These are phyloP conservation scores for Eptatretus burgeri DNA, from an alignment of 2,113 vertebrate species.

Conservation along the genomic window DNA sequence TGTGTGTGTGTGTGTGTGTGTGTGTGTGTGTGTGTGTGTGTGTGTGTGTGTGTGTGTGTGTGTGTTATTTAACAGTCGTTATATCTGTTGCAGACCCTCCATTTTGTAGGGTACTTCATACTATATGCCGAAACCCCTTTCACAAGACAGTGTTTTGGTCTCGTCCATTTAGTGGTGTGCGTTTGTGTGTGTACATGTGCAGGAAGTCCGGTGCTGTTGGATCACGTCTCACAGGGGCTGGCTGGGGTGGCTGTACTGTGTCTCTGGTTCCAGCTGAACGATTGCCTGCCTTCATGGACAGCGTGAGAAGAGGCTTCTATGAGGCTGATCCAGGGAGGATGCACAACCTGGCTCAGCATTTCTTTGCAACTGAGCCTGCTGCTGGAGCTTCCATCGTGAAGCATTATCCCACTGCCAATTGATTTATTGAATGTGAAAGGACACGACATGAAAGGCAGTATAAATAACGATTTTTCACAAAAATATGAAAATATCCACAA, in stretches of 20 bases:
- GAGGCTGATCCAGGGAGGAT: slow-evolving; percentile 15
- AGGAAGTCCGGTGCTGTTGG: slow-evolving; percentile 59
- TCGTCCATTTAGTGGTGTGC: slow-evolving; percentile 8
- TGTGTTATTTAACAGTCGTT: too few relatives aligned
- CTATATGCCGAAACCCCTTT: too few relatives aligned
- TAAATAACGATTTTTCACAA: too few relatives aligned
- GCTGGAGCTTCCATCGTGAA: slow-evolving; percentile 28
- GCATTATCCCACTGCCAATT: too few relatives aligned
- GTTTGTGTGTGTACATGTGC: slow-evolving; percentile 12
- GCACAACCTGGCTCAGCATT: slow-evolving; percentile 22
- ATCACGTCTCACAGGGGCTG: slow-evolving; percentile 72
- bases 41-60: too few relatives aligned
- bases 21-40: too few relatives aligned
- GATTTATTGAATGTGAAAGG: too few relatives aligned
- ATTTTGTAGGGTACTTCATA: too few relatives aligned
- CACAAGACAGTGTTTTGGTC: background rate
- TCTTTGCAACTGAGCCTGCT: slow-evolving; percentile 69
- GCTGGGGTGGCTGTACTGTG: slow-evolving; percentile 84
- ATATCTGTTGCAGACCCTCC: too few relatives aligned
- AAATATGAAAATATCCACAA: too few relatives aligned
- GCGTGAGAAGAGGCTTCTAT: slow-evolving; percentile 44
- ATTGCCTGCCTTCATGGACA: slow-evolving; percentile 32
- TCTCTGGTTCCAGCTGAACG: slow-evolving; percentile 54
- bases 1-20: too few relatives aligned
- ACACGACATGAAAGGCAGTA: too few relatives aligned